Evolutionary conservation across 64 coral and sea anemone genomes (phyloP), one percentile per base, ranked within the genome.

Genomic region (Platygyra sinensis): DNA sequence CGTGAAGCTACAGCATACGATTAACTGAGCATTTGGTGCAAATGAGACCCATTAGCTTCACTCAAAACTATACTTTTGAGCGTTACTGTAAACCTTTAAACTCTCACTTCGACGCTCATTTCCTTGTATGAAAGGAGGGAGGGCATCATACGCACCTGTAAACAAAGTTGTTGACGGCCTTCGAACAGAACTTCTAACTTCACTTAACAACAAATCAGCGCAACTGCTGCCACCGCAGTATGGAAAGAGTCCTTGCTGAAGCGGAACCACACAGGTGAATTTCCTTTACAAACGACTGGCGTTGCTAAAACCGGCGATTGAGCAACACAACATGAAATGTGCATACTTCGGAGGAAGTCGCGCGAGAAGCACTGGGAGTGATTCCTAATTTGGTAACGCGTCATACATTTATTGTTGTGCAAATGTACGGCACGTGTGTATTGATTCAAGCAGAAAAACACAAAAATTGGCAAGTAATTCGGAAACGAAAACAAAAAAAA

Each of bases 341-440:
- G 55, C 25, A 83, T 83, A 83, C 15, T 83, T 83, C 0, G 13
- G 5, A 85, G 18, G 39, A 50, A 50, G 67, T 51, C 24, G 15
- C 33, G 81, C 63, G 63, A 51, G 63, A 85, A 85, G 62, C 17
- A 85, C 81, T 85, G 81, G 81, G 81, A 50, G 39, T 38, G 80
- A 72, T 85, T 72, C 80, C 80, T 46, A 83, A 83, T 83, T 83
- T 83, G 80, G 80, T 83, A 67, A 69, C 62, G 17, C 10, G 24
- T 52, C 46, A 52, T 80, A 20, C 8, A 19, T 78, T 78, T 16
- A 60, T 80, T 80, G 78, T 80, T 83, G 33, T 83, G 59, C 61
- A 65, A 83, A 83, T 67, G 1, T 4, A 8, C 4, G 22, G 5
- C 13, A 20, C 30, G 17, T 18, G 30, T n/a, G 18, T 32, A 54